These are phyloP conservation scores for Lasioglossum morio DNA, from an alignment of 2,888 invertebrate species.

Conservation along the genomic window DNA sequence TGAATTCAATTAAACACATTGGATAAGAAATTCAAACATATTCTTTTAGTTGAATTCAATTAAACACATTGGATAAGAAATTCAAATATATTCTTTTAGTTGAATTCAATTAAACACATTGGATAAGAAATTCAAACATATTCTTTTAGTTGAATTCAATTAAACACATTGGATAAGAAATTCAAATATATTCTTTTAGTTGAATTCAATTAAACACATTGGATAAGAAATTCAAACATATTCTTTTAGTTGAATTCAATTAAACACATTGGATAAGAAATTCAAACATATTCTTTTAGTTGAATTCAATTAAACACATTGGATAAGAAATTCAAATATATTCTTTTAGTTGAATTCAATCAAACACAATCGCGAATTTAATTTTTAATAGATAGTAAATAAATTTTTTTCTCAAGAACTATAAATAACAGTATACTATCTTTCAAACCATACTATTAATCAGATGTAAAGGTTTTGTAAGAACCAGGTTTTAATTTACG, in stretches of 20 bases:
- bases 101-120: not conserved
- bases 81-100: not conserved
- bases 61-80: not conserved
- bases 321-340: no score
- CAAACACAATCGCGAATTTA: not conserved
- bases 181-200: not conserved
- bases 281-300: not conserved
- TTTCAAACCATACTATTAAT: not conserved
- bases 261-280: not conserved
- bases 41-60: not conserved
- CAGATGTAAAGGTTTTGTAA: not conserved
- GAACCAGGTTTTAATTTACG: not conserved
- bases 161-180: not conserved
- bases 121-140: not conserved
- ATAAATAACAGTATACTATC: not conserved
- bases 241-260: not conserved
- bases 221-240: not conserved
- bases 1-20: not conserved
- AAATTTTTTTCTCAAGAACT: not conserved
- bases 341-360: not conserved
- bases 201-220: not conserved
- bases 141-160: not conserved
- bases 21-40: not conserved
- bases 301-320: not conserved
- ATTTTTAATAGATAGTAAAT: no score